Evolutionary conservation across 2,888 invertebrate species (phyloP).

Genomic region (Xiphydria camelus): DNA sequence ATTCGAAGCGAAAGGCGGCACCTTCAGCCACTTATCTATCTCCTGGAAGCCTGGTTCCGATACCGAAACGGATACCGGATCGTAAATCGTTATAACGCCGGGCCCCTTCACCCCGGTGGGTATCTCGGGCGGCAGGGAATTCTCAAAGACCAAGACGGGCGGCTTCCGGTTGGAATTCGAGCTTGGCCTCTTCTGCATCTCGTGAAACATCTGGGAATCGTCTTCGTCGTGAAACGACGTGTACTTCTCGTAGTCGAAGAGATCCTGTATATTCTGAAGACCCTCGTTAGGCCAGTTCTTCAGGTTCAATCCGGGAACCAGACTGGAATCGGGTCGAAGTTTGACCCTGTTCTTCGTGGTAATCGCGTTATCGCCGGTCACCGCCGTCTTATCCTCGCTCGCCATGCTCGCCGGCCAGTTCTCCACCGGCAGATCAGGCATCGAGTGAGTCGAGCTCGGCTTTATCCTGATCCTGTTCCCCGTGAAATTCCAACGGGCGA

Average conservation of each 20-base stretch:
- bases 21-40: slow-evolving; percentile 43
- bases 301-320: slow-evolving; percentile 6
- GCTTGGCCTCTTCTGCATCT: slow-evolving; percentile 10
- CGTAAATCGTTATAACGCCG: slow-evolving; percentile 1
- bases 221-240: slow-evolving; percentile 30
- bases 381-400: no score
- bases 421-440: background rate
- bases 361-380: no score
- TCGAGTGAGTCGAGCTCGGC: background rate
- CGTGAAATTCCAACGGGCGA: background rate
- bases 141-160: slow-evolving; percentile 5
- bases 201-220: slow-evolving; percentile 5
- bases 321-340: slow-evolving; percentile 8
- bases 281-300: slow-evolving; percentile 50
- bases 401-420: background rate
- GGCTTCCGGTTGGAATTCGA: slow-evolving; percentile 15
- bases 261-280: slow-evolving; percentile 37
- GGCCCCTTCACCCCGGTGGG: background rate
- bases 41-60: slow-evolving; percentile 29
- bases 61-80: background rate
- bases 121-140: background rate
- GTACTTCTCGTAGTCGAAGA: slow-evolving; percentile 49
- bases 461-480: background rate
- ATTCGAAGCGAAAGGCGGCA: slow-evolving; percentile 36
- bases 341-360: no score